These are phyloP conservation scores for Sarcophaga caerulescens DNA, from an alignment of 2,888 invertebrate genomes.

Conservation along the genomic window DNA sequence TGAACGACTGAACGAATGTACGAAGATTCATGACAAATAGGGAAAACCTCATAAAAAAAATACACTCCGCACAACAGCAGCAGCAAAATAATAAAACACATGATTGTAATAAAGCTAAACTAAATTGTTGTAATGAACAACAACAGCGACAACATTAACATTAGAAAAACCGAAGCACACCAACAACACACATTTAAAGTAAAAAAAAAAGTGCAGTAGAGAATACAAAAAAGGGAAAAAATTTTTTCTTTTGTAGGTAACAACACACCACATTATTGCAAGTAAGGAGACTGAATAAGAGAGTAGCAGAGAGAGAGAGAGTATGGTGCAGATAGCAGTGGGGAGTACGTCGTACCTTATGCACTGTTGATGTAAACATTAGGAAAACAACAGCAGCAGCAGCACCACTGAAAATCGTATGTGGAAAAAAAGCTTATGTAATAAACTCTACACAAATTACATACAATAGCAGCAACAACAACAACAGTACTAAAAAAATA, in stretches of 20 bases:
- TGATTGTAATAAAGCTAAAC: slow-evolving; percentile 43
- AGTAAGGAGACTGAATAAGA: background rate
- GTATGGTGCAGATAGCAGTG: background rate
- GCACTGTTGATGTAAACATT: slow-evolving; percentile 51
- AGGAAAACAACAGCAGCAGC: slow-evolving; percentile 41
- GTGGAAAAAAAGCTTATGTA: slow-evolving; percentile 65
- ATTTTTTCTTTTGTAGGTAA: background rate
- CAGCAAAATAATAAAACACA: slow-evolving; percentile 52
- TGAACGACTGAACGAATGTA: background rate
- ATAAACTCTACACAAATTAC: slow-evolving; percentile 64
- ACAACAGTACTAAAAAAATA: slow-evolving; percentile 38
- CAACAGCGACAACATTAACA: slow-evolving; percentile 10
- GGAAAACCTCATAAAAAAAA: slow-evolving; percentile 65
- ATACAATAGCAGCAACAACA: slow-evolving; percentile 44
- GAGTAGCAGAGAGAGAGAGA: background rate
- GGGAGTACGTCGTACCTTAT: slow-evolving; percentile 61
- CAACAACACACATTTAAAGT: slow-evolving; percentile 28
- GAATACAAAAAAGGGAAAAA: slow-evolving; percentile 46
- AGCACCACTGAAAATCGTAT: slow-evolving; percentile 37
- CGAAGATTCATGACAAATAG: slow-evolving; percentile 50
- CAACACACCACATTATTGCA: background rate
- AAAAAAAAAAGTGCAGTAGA: slow-evolving; percentile 5
- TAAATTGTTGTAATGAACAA: background rate
- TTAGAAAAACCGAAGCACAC: background rate
- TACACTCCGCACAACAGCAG: slow-evolving; percentile 1